Evolutionary conservation across 2,888 invertebrate genomes (phyloP), one percentile per base, ranked within the genome.

Genomic region (Netelia virgata): DNA sequence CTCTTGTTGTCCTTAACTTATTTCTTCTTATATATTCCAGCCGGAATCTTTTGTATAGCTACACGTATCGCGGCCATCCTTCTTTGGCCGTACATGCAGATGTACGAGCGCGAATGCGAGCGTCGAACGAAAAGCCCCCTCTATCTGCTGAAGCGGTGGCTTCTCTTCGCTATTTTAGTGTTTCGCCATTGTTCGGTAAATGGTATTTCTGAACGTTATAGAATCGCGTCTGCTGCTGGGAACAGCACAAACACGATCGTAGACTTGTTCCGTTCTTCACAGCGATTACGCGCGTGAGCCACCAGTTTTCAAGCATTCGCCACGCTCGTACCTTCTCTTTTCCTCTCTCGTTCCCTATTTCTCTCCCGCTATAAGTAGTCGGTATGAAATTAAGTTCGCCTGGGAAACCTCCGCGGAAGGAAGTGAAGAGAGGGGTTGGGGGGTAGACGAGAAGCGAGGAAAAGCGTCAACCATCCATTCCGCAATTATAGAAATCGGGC

Each of bases 101-200:
- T 55, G 68, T 68, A 69, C 3, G 20, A 18, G 57, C 20, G 68
- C 41, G 68, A 50, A 80, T 66, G 80, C 41, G 20, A 28, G 81
- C 23, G 63, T 14, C 50, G 76, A 72, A 82, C 76, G 59, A 72
- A 82, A 72, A 76, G 36, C 55, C 64, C 57, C 72, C 72, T 41
- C 64, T 82, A 72, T 77, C 82, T 82, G 76, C 55, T 73, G 14
- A 53, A 47, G 75, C 70, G 76, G 64, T 68, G 64, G 41, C 20
- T 72, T 66, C 66, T 77, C 72, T 59, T 50, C 59, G 76, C 57
- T 76, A 72, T 76, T 82, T 82, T 77, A 82, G 82, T 77, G 76
- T 82, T 82, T 72, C 76, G 72, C 76, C 82, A 82, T 82, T 82
- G 82, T 82, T 82, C 82, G 82, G 82, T 82, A 82, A 82, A 82